phyloP scores from a whole-genome alignment of 1,140 invertebrate genomes.

The Oscheius sp. region DNA sequence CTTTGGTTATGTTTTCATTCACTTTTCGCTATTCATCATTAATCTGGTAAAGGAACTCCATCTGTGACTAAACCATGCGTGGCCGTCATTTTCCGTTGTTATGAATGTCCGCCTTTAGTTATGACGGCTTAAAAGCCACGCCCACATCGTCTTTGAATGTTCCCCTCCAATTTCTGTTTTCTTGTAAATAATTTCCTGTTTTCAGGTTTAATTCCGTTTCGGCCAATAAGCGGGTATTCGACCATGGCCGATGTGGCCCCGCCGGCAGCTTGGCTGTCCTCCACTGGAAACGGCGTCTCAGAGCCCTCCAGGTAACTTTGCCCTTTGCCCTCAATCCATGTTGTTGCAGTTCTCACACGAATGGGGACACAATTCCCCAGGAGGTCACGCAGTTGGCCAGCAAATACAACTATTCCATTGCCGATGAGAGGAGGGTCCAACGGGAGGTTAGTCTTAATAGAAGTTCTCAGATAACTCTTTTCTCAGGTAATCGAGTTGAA shows the following conservation, averaged over 20 bases:
- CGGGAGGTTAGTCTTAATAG: constrained; percentile 24
- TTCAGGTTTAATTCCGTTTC: too few relatives aligned
- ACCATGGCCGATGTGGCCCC: constrained; percentile 10
- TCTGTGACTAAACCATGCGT: too few relatives aligned
- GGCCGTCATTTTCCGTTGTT: too few relatives aligned
- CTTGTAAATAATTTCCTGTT: too few relatives aligned
- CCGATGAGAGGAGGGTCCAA: constrained; percentile 20
- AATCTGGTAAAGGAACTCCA: too few relatives aligned
- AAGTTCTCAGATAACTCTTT: neutral
- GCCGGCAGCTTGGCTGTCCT: neutral
- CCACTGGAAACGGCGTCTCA: neutral
- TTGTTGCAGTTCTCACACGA: neutral
- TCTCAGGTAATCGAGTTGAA: constrained; percentile 40
- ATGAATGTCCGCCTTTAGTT: too few relatives aligned
- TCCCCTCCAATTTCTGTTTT: too few relatives aligned
- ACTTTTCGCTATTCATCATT: too few relatives aligned
- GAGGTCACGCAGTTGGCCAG: constrained; percentile 36
- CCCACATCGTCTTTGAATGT: too few relatives aligned
- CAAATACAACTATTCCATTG: constrained; percentile 39
- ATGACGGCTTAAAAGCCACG: too few relatives aligned
- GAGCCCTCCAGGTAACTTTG: neutral
- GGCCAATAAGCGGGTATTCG: too few relatives aligned
- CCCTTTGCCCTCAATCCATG: neutral
- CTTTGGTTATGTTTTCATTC: too few relatives aligned
- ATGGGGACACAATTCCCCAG: constrained; percentile 24